Conservation (phyloP, 37 sponge, comb jelly and placozoan species). For the Hormiphora californensis region DNA sequence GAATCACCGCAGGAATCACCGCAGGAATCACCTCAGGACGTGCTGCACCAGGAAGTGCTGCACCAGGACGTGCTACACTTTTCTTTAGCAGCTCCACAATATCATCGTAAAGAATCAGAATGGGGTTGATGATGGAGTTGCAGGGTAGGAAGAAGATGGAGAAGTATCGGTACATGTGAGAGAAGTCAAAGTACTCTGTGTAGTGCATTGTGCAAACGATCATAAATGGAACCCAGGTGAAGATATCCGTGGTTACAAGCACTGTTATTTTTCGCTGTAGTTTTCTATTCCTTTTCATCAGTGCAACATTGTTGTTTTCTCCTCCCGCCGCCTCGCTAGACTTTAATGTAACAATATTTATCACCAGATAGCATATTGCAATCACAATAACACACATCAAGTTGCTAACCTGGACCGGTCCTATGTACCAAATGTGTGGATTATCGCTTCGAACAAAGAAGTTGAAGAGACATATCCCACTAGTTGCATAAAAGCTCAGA, state of each 20-base stretch:
- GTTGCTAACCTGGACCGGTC: background rate
- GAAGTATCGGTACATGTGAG: background rate
- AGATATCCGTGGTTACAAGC: background rate
- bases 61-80: too few species aligned
- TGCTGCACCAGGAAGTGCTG: too few species aligned
- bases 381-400: background rate
- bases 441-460: too few species aligned
- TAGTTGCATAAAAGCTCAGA: background rate
- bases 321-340: background rate
- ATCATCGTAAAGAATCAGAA: background rate
- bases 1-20: too few species aligned
- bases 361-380: background rate
- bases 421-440: background rate
- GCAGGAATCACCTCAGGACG: too few species aligned
- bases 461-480: background rate
- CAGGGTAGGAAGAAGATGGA: background rate
- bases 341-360: background rate
- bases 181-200: background rate
- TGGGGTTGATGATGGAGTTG: slow-evolving; percentile 14
- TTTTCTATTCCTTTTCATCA: background rate
- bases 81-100: too few species aligned
- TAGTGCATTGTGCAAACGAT: background rate
- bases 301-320: background rate
- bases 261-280: slow-evolving; percentile 6
- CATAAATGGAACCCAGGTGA: slow-evolving; percentile 5